Percentiles rank a stretch among this genome's conserved stretches.
phyloP scores from a whole-genome alignment of 2,888 invertebrate species.

The Lamproptera curius region DNA sequence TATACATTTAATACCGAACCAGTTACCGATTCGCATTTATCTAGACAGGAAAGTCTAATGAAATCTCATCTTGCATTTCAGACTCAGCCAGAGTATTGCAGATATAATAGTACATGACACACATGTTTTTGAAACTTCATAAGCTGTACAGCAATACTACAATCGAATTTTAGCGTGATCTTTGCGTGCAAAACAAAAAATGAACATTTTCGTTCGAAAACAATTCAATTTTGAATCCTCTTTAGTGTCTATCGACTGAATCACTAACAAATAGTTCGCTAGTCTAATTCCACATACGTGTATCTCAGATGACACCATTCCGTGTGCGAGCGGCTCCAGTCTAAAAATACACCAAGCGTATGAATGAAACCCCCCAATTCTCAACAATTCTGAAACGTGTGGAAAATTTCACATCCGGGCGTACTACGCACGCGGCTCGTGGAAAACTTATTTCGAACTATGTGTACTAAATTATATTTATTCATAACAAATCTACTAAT shows the following conservation, averaged over 20 bases:
- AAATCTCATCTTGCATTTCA: no score
- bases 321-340: constrained; percentile 35
- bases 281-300: constrained; percentile 49
- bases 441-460: constrained; percentile 22
- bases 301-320: constrained; percentile 55
- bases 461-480: no score
- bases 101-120: neutral
- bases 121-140: neutral
- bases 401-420: constrained; percentile 70
- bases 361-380: constrained; percentile 40
- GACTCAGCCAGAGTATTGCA: no score
- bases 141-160: neutral
- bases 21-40: no score
- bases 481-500: no score
- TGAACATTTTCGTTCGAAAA: no score
- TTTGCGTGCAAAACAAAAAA: no score
- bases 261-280: constrained; percentile 62
- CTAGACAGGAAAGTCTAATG: no score
- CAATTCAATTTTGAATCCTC: no score
- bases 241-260: constrained; percentile 67
- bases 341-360: constrained; percentile 59
- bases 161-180: constrained; percentile 19
- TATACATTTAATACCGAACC: no score
- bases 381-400: constrained; percentile 46
- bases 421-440: constrained; percentile 15